A percentile compares a stretch with the other conserved stretches of the same genome.
phyloP scores from a whole-genome alignment of 2,797 vertebrate genomes.

The Carapus acus region DNA sequence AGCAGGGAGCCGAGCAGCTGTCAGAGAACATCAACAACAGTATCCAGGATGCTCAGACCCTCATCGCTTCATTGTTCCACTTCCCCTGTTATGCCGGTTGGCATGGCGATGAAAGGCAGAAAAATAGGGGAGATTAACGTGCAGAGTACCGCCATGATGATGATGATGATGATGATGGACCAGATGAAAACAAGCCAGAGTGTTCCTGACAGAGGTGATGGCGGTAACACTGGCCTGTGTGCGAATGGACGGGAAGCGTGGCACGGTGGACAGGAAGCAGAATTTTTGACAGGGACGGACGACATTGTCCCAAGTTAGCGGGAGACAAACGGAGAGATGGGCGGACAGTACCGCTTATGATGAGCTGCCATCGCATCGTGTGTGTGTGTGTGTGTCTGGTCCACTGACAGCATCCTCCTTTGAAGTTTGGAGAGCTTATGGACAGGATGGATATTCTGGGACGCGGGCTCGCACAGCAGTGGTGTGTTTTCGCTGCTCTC shows the following conservation, averaged over 20 bases:
- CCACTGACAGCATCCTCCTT: not conserved
- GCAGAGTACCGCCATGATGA: constrained; percentile 21
- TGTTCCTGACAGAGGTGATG: constrained; percentile 20
- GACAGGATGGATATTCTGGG: constrained; percentile 17
- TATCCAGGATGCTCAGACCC: constrained; percentile 59
- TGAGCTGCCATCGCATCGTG: no score
- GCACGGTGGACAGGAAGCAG: not conserved
- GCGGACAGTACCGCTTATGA: no score
- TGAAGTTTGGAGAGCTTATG: not conserved
- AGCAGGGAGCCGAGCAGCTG: not conserved
- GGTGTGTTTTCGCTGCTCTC: constrained; percentile 50
- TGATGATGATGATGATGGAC: constrained; percentile 22
- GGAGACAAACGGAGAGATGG: not conserved
- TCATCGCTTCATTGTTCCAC: constrained; percentile 66
- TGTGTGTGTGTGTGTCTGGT: not conserved
- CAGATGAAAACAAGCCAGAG: constrained; percentile 27
- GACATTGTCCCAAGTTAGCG: no score
- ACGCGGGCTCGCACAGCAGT: constrained; percentile 6
- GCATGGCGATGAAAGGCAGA: constrained; percentile 55
- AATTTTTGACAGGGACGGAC: not conserved
- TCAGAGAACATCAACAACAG: constrained; percentile 31
- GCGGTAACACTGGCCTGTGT: not conserved
- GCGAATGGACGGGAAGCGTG: not conserved
- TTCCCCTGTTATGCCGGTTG: constrained; percentile 67
- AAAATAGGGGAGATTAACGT: constrained; percentile 40